Base-by-base conservation (phyloP, 1,140 invertebrate genomes). In the Drosophila bifasciata region DNA sequence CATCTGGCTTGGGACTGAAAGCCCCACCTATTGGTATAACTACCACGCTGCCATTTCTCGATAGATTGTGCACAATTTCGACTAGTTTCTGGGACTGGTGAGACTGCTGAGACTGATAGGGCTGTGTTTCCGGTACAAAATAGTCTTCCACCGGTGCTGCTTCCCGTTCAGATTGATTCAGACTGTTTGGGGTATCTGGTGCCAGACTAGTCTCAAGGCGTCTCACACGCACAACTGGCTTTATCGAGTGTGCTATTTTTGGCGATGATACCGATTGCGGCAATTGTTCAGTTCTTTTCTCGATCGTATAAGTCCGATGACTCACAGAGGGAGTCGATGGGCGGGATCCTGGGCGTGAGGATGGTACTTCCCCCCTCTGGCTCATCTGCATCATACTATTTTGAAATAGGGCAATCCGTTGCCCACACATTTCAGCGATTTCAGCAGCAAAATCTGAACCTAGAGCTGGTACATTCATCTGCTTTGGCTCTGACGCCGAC, bases 111-210 rank as follows among this genome's bases (percentile, higher is more conserved):
- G 43, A 13, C 17, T 57, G 48, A 17, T 61, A 50, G 5, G 66
- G 46, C 23, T 81, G 83, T n/a, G 81, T 68, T 75, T 86, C 81
- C 15, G 83, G 81, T n/a, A 81, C 74, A 17, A 67, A 41, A 23
- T 45, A 60, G 5, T 86, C 81, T 6, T 46, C 49, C 13, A 67
- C 53, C 0, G 45, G 51, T 3, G 58, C 13, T 1, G 55, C 53
- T 36, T n/a, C 46, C 7, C 39, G 21, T 6, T 23, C n/a, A 1
- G 40, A 9, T 9, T 39, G 28, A 23, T 51, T 9, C 11, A 28
- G 25, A 1, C 9, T 23, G 1, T 13, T 48, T 3, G 16, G 76
- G 19, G 76, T 76, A 25, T 85, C n/a, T 1, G 46, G 46, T 6
- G 59, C 44, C 1, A 23, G 1, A 16, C 23, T 9, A 9, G 7